These are phyloP conservation scores for Agonopterix heracliana DNA, from an alignment of 2,888 invertebrate species.

Conservation along the genomic window DNA sequence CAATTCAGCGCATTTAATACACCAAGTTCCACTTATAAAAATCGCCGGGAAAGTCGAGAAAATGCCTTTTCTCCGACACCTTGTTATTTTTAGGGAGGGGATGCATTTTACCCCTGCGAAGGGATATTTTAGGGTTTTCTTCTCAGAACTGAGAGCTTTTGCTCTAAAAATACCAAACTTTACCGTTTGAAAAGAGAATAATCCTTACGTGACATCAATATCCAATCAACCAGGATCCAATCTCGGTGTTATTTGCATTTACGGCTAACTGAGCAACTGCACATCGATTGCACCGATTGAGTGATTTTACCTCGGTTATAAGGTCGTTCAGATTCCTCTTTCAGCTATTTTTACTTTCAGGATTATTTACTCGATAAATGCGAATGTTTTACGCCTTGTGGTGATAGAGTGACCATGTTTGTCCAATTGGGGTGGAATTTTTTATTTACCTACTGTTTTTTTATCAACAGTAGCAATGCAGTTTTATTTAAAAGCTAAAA, in stretches of 20 bases:
- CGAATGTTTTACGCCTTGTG: neutral
- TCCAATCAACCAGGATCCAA: no score
- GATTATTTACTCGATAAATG: neutral
- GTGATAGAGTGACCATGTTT: neutral
- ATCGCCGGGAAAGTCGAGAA: conserved; percentile 13
- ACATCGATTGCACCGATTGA: conserved; percentile 66
- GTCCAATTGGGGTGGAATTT: no score
- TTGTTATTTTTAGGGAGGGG: conserved; percentile 71
- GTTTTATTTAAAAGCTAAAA: no score
- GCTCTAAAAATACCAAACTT: neutral
- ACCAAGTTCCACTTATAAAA: conserved; percentile 4
- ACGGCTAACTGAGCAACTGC: conserved; percentile 47
- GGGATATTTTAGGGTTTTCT: conserved; percentile 59
- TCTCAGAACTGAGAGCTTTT: neutral
- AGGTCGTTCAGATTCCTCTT: conserved; percentile 45
- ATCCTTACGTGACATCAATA: no score
- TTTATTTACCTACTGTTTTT: no score
- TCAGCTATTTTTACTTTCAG: conserved; percentile 48
- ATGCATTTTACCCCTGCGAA: conserved; percentile 66
- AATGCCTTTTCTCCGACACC: conserved; percentile 44
- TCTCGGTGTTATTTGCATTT: conserved; percentile 17
- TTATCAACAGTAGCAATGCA: no score
- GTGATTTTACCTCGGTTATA: conserved; percentile 48
- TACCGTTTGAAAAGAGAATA: no score
- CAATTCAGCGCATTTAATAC: neutral